Percentiles rank a stretch among this genome's conserved stretches.
These are phyloP conservation scores for Neopelma chrysocephalum DNA, from an alignment of 2,797 vertebrate genomes.

Conservation along the genomic window DNA sequence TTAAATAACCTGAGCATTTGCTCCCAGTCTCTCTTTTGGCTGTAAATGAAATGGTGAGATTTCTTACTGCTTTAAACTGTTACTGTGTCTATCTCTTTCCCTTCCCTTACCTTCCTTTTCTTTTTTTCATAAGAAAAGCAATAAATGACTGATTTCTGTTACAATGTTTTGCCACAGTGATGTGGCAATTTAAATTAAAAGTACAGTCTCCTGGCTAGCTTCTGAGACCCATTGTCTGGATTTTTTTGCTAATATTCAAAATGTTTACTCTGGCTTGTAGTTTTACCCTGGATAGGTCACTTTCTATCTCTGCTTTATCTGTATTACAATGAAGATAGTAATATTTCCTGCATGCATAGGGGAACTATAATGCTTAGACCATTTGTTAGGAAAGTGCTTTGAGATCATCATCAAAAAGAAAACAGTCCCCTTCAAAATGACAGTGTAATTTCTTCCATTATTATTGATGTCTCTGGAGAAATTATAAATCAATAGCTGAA, in stretches of 20 bases:
- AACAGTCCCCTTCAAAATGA: conserved; percentile 9
- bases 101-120: neutral
- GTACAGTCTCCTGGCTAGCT: neutral
- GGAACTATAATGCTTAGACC: neutral
- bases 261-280: neutral
- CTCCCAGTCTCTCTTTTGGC: neutral
- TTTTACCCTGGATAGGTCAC: neutral
- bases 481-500: conserved; percentile 48
- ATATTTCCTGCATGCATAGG: neutral
- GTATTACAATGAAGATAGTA: neutral
- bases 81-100: neutral
- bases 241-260: neutral
- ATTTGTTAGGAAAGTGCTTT: neutral
- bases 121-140: neutral
- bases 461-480: conserved; percentile 36
- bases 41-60: neutral
- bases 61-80: neutral
- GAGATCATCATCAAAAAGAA: neutral
- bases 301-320: neutral
- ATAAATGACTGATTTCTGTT: neutral
- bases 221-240: neutral
- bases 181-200: neutral
- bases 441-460: neutral
- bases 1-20: neutral
- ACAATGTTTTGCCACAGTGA: neutral